Evolutionary conservation across 2,888 invertebrate genomes (phyloP).

Genomic region (Torymus aiolomorphi): DNA sequence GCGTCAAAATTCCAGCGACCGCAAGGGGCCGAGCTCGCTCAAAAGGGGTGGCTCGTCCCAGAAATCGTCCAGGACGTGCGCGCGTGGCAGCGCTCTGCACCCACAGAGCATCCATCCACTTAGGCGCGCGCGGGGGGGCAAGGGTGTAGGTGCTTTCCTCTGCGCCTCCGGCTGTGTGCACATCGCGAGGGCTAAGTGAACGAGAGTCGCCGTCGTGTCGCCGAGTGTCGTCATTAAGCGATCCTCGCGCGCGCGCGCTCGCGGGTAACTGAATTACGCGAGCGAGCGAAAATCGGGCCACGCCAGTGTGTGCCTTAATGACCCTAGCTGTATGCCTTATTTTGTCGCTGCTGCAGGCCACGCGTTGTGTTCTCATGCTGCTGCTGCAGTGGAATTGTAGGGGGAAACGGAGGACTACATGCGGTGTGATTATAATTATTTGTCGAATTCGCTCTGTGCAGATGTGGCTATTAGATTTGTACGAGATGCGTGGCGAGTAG

Average conservation of each 20-base stretch:
- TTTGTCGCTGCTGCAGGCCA: too few species aligned
- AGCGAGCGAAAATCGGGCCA: not conserved
- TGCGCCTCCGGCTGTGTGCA: conserved; percentile 26
- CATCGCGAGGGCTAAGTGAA: not conserved
- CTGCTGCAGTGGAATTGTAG: too few species aligned
- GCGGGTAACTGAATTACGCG: conserved; percentile 25
- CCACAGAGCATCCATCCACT: too few species aligned
- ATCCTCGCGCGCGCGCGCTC: not conserved
- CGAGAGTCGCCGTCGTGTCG: not conserved
- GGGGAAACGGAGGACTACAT: too few species aligned
- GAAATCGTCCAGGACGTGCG: not conserved
- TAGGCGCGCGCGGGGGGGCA: not conserved
- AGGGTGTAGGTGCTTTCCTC: not conserved
- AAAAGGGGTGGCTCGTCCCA: not conserved
- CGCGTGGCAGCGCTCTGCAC: too few species aligned
- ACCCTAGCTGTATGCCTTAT: too few species aligned
- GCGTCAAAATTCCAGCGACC: not conserved
- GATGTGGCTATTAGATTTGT: too few species aligned
- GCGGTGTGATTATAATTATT: too few species aligned
- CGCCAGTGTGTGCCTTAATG: not conserved
- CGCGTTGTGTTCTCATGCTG: too few species aligned
- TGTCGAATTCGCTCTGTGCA: too few species aligned
- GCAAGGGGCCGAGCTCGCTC: not conserved
- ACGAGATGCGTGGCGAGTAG: too few species aligned
- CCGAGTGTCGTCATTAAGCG: conserved; percentile 35